Conservation (phyloP, 1,140 invertebrate species). For the Monochamus saltuarius region DNA sequence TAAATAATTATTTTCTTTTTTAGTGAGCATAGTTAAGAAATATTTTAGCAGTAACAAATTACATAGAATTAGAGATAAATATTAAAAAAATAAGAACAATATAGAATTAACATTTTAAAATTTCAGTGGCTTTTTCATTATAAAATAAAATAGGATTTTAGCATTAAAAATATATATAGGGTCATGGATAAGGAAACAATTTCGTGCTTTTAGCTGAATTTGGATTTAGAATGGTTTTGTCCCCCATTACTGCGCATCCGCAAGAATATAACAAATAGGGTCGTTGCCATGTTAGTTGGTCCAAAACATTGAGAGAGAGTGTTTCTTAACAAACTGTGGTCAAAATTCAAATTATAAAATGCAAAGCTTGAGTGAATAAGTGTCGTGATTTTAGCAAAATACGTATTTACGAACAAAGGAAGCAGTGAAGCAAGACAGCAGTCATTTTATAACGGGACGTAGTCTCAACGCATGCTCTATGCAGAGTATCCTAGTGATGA, state of each 20-base stretch:
- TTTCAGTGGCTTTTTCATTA: no score
- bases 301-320: conserved; percentile 11
- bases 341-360: not conserved
- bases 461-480: conserved; percentile 37
- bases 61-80: no score
- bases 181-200: no score
- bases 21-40: no score
- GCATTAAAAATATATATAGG: no score
- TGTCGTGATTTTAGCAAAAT: conserved; percentile 12
- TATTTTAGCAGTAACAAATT: no score
- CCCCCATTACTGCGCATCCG: conserved; percentile 12
- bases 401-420: conserved; percentile 31
- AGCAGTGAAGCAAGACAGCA: conserved; percentile 30
- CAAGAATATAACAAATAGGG: conserved; percentile 26
- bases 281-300: conserved; percentile 30
- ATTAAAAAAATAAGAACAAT: no score
- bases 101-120: no score
- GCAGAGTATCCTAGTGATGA: conserved; percentile 32
- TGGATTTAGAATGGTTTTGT: conserved; percentile 10
- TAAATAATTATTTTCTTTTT: no score
- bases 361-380: conserved; percentile 14
- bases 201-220: not conserved
- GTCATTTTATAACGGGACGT: conserved; percentile 41
- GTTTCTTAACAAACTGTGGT: conserved; percentile 5
- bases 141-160: no score